Conservation (phyloP, 2,113 vertebrate species). For the Hyperoodon ampullatus region DNA sequence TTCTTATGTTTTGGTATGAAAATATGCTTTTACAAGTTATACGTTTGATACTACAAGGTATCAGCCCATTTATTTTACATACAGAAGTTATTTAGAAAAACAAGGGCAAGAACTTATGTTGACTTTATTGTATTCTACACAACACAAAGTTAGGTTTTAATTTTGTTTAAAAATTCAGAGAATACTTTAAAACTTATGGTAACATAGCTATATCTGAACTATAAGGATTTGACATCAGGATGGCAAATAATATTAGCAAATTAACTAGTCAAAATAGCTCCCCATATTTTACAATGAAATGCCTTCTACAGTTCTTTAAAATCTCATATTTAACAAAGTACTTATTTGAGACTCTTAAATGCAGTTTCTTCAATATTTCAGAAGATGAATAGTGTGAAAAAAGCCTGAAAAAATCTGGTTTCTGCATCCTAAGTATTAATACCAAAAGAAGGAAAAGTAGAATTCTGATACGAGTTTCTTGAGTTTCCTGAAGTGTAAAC, state of each 20-base stretch:
- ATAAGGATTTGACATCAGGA: background rate
- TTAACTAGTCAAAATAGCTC: constrained; percentile 1
- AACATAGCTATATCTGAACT: constrained; percentile 1
- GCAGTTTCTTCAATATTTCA: constrained; percentile 1
- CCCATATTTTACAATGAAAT: constrained; percentile 19
- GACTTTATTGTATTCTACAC: background rate
- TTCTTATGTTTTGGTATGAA: background rate
- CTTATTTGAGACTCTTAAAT: background rate
- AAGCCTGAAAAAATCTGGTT: constrained; percentile 6
- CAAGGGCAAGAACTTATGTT: background rate
- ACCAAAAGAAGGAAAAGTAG: constrained; percentile 1
- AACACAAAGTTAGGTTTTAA: background rate
- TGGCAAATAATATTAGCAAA: constrained; percentile 21
- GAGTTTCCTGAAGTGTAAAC: constrained; percentile 27
- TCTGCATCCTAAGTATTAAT: background rate
- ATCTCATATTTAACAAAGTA: background rate
- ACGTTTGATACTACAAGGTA: background rate
- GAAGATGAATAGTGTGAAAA: background rate
- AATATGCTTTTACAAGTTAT: constrained; percentile 23
- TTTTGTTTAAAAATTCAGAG: constrained; percentile 50
- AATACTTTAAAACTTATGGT: constrained; percentile 15
- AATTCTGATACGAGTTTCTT: constrained; percentile 9
- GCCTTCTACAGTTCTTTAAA: constrained; percentile 18
- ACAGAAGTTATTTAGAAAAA: constrained; percentile 30
- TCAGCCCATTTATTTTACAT: background rate